These are phyloP conservation scores for Sardina pilchardus DNA, from an alignment of 2,113 vertebrate species.

Conservation along the genomic window DNA sequence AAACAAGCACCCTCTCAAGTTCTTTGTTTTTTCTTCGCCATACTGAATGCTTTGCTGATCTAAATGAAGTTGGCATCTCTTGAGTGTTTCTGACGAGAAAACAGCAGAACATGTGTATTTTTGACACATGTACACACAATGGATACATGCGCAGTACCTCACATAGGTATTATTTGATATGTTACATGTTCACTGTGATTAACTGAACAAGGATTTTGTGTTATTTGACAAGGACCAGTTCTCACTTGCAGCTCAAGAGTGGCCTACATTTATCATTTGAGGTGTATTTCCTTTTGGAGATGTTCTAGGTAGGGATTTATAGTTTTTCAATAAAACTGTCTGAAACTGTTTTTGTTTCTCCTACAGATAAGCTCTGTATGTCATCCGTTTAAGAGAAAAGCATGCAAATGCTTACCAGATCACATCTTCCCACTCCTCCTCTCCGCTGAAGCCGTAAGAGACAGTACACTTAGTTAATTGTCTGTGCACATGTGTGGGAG, in stretches of 20 bases:
- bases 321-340: slow-evolving; percentile 14
- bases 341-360: slow-evolving; percentile 14
- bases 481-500: not conserved
- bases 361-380: not conserved
- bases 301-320: not conserved
- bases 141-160: not conserved
- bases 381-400: not conserved
- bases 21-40: not conserved
- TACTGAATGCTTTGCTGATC: not conserved
- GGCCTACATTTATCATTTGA: not conserved
- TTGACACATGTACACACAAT: not conserved
- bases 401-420: slow-evolving; percentile 1
- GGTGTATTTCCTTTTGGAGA: not conserved
- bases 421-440: not conserved
- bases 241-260: not conserved
- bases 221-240: slow-evolving; percentile 15
- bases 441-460: not conserved
- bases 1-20: slow-evolving; percentile 13
- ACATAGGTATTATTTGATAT: not conserved
- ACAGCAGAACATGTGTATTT: not conserved
- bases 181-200: not conserved
- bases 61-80: slow-evolving; percentile 14
- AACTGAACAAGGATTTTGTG: not conserved
- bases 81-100: not conserved
- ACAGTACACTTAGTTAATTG: not conserved